Percentiles rank a stretch among this genome's conserved stretches.
Evolutionary conservation across 2,113 vertebrate species (phyloP).

Genomic region (Phaethon lepturus): DNA sequence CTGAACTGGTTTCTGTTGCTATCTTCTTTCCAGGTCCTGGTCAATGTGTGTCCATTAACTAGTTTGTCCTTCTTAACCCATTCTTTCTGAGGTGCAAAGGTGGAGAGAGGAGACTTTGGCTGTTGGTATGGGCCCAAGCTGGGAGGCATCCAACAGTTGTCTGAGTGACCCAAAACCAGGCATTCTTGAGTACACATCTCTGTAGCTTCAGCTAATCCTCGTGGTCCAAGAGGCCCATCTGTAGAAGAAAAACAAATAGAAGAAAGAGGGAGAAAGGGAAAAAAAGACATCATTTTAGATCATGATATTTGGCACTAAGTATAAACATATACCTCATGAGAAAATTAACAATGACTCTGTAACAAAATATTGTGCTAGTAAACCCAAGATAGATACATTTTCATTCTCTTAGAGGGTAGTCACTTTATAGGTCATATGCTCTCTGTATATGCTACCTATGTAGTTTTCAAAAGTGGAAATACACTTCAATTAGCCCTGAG

Average conservation of each 20-base stretch:
- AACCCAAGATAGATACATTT: not conserved
- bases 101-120: slow-evolving; percentile 93
- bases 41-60: slow-evolving; percentile 95
- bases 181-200: slow-evolving; percentile 99
- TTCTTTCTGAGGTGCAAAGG: slow-evolving; percentile 92
- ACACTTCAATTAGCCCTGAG: not conserved
- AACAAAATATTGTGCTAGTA: not conserved
- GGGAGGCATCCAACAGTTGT: slow-evolving; percentile 99
- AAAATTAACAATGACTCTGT: not conserved
- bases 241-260: not conserved
- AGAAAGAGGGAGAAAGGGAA: not conserved
- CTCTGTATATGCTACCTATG: not conserved
- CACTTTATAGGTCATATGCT: not conserved
- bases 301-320: not conserved
- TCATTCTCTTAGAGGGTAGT: not conserved
- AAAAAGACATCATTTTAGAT: not conserved
- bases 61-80: slow-evolving; percentile 97
- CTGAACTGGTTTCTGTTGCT: slow-evolving; percentile 92
- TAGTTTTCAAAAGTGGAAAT: not conserved
- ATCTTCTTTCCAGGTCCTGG: slow-evolving; percentile 95
- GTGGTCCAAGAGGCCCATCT: slow-evolving; percentile 94
- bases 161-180: slow-evolving; percentile 95
- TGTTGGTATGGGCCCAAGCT: slow-evolving; percentile 90
- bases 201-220: slow-evolving; percentile 95
- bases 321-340: not conserved